These are phyloP conservation scores for Synergus laeviventris DNA, from an alignment of 2,888 invertebrate species.

Conservation along the genomic window DNA sequence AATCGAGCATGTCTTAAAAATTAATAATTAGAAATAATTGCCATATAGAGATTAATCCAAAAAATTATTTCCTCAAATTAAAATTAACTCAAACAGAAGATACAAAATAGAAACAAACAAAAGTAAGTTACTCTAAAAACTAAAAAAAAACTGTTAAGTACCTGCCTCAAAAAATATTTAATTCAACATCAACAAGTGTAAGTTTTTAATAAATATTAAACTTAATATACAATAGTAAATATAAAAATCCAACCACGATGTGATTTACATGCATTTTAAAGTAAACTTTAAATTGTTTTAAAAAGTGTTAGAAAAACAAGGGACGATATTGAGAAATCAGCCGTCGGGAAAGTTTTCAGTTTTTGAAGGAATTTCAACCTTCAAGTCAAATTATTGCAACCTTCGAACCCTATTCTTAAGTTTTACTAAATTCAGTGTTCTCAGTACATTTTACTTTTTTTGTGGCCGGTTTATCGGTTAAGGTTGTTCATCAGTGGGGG, in stretches of 20 bases:
- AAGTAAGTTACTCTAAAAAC: constrained; percentile 20
- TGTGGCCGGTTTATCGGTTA: constrained; percentile 59
- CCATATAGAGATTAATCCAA: neutral
- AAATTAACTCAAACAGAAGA: constrained; percentile 8
- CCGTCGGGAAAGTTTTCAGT: neutral
- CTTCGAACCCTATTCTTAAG: constrained; percentile 29
- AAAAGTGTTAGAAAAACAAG: constrained; percentile 42
- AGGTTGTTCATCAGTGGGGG: constrained; percentile 71
- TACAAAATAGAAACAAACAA: constrained; percentile 32
- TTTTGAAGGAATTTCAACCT: neutral
- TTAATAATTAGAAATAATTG: neutral
- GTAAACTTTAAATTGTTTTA: constrained; percentile 13
- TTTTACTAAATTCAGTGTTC: constrained; percentile 14
- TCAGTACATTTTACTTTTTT: constrained; percentile 4
- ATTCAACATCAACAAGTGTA: constrained; percentile 35
- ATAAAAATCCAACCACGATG: constrained; percentile 31
- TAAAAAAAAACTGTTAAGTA: constrained; percentile 35
- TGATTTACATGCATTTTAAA: neutral
- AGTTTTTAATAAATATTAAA: constrained; percentile 34
- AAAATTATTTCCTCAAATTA: neutral
- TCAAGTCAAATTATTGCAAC: constrained; percentile 1
- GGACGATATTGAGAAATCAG: constrained; percentile 23
- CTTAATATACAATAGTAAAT: constrained; percentile 38
- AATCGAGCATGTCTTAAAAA: neutral
- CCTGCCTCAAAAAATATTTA: constrained; percentile 25